A percentile compares a stretch with the other conserved stretches of the same genome.
These are phyloP conservation scores for Podotricha telesiphe DNA, from an alignment of 2,888 invertebrate genomes.

Conservation along the genomic window DNA sequence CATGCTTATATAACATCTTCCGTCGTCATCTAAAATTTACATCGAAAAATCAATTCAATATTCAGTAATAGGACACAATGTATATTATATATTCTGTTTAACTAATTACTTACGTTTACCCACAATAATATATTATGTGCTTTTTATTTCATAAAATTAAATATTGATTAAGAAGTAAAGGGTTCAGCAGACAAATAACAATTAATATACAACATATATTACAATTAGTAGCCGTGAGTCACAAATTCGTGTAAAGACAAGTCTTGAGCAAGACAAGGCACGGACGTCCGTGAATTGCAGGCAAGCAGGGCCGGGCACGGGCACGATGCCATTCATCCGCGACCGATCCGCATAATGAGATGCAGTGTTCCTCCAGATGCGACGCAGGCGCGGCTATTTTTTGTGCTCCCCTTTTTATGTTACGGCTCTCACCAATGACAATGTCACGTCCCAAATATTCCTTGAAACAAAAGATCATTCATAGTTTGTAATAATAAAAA, in stretches of 20 bases:
- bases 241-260: conserved; percentile 1
- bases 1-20: background rate
- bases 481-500: conserved; percentile 21
- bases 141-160: too few relatives aligned
- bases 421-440: conserved; percentile 51
- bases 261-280: conserved; percentile 37
- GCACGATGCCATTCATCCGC: conserved; percentile 65
- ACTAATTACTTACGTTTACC: background rate
- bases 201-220: background rate
- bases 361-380: conserved; percentile 80
- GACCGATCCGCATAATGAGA: conserved; percentile 77
- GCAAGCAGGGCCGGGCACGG: conserved; percentile 50
- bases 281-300: conserved; percentile 40
- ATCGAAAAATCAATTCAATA: background rate
- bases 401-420: conserved; percentile 65
- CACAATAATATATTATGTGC: too few relatives aligned
- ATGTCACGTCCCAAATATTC: conserved; percentile 48
- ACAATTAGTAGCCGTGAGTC: background rate
- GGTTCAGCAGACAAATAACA: background rate
- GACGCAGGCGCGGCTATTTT: conserved; percentile 79
- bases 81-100: background rate
- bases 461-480: conserved; percentile 41
- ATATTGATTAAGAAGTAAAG: too few relatives aligned
- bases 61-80: background rate
- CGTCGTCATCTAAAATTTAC: background rate